These are phyloP conservation scores for Benitochromis conjunctus DNA, from an alignment of 2,113 vertebrate genomes.

Conservation along the genomic window DNA sequence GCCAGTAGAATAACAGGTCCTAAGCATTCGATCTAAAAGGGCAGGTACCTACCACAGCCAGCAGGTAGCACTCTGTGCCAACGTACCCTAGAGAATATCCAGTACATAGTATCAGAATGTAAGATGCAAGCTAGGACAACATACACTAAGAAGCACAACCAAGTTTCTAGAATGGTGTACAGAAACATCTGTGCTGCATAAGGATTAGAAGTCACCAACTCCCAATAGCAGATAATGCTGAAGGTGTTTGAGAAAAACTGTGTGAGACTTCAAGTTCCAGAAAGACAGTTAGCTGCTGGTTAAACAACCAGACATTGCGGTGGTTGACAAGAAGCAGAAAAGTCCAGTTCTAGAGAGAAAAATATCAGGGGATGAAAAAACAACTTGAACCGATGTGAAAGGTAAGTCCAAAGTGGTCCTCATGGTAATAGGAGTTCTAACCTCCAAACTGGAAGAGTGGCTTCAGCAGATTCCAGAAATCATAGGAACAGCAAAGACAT, in stretches of 20 bases:
- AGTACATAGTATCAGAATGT: not conserved
- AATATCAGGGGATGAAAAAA: not conserved
- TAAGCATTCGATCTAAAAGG: not conserved
- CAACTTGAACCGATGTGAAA: not conserved
- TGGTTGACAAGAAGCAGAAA: not conserved
- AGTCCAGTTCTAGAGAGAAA: not conserved
- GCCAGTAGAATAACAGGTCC: not conserved
- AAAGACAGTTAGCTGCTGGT: not conserved
- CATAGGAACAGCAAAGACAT: not conserved
- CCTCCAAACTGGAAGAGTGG: not conserved
- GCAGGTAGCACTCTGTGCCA: too few species aligned
- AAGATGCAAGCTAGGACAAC: not conserved
- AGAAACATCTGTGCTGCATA: not conserved
- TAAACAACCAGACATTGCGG: not conserved
- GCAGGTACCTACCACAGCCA: not conserved
- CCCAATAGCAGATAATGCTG: not conserved
- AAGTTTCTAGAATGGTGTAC: not conserved
- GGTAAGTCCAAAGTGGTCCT: not conserved
- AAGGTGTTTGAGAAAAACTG: not conserved
- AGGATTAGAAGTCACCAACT: not conserved
- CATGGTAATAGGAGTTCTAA: not conserved
- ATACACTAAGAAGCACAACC: not conserved
- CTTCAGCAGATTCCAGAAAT: not conserved
- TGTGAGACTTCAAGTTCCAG: not conserved
- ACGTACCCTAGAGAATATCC: not conserved